Percentiles rank a stretch among this genome's conserved stretches.
Evolutionary conservation across 2,113 vertebrate species (phyloP).

Genomic region (Rhabdomys dilectus): DNA sequence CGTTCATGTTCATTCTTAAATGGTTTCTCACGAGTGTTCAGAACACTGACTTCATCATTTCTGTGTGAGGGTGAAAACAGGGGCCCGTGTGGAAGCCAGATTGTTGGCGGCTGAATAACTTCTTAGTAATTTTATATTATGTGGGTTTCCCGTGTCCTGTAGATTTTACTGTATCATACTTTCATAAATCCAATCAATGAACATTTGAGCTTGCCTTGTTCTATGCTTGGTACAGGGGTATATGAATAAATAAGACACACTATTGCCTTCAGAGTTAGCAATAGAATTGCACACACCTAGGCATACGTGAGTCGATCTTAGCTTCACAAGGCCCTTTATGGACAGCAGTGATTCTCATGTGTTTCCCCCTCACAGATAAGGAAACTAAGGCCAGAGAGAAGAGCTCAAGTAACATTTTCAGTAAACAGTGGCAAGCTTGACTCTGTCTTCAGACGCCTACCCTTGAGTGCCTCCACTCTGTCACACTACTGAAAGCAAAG

Average conservation of each 20-base stretch:
- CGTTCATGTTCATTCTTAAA: background rate
- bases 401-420: background rate
- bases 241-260: background rate
- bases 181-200: background rate
- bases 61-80: background rate
- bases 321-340: background rate
- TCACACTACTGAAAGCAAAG: background rate
- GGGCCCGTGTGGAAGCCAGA: background rate
- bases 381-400: background rate
- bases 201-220: background rate
- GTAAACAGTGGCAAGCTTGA: background rate
- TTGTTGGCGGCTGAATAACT: background rate
- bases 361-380: background rate
- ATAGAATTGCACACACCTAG: background rate
- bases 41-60: background rate
- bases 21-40: background rate
- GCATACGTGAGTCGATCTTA: accelerated
- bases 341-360: background rate
- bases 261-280: background rate
- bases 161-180: background rate
- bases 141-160: background rate
- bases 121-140: background rate
- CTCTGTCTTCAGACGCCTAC: background rate
- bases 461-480: background rate
- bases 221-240: background rate